These are phyloP conservation scores for Pangasianodon hypophthalmus DNA, from an alignment of 2,113 vertebrate genomes.

Conservation along the genomic window DNA sequence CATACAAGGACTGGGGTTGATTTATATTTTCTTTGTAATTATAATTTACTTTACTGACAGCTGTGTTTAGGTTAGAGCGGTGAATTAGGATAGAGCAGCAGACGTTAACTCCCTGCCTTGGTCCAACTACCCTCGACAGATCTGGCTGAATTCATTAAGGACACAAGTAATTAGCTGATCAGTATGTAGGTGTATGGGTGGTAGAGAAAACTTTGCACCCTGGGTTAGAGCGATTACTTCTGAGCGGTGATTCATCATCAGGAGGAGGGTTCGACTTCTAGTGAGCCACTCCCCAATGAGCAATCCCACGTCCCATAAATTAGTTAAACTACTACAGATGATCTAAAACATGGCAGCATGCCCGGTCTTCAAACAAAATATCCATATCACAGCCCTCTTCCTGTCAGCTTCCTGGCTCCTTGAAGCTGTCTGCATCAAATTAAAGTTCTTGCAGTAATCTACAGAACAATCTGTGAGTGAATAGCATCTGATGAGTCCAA, in stretches of 20 bases:
- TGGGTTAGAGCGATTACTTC: not conserved
- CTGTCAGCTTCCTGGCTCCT: not conserved
- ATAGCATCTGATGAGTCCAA: not conserved
- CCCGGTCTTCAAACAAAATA: not conserved
- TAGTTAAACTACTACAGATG: not conserved
- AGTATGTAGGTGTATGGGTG: not conserved
- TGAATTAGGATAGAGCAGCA: not conserved
- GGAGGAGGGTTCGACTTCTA: not conserved
- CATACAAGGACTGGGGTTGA: not conserved
- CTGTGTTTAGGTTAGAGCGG: not conserved
- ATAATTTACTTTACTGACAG: not conserved
- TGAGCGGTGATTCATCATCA: not conserved
- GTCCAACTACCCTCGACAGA: not conserved
- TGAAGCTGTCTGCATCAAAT: not conserved
- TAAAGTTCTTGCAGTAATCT: not conserved
- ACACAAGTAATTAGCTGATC: not conserved
- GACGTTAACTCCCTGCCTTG: not conserved
- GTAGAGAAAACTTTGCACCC: not conserved
- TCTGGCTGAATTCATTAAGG: conserved; percentile 14
- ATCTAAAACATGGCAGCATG: conserved; percentile 6
- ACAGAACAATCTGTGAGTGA: not conserved
- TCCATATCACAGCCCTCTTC: not conserved
- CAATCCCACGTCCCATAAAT: not conserved
- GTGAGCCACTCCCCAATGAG: not conserved
- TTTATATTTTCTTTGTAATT: not conserved